Conservation (phyloP, 2,888 invertebrate genomes). For the Deilephila porcellus region DNA sequence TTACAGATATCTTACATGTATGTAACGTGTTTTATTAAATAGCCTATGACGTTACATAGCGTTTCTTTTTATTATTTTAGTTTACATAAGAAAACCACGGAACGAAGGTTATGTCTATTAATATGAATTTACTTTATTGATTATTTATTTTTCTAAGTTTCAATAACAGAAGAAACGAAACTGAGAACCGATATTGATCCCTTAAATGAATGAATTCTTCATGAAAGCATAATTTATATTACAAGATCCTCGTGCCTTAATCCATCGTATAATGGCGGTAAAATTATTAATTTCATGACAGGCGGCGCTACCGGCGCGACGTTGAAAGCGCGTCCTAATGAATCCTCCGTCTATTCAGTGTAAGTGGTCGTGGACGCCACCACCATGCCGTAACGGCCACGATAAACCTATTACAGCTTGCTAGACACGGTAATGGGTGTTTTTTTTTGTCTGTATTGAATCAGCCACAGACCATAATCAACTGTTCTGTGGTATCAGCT, state of each 20-base stretch:
- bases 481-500: too few relatives aligned
- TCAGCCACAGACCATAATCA: too few relatives aligned
- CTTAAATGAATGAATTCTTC: too few relatives aligned
- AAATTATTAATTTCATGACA: conserved; percentile 28
- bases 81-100: too few relatives aligned
- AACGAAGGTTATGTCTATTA: too few relatives aligned
- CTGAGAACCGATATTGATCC: too few relatives aligned
- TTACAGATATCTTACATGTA: background rate
- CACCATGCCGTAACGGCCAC: background rate
- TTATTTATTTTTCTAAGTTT: too few relatives aligned
- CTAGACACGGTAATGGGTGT: too few relatives aligned
- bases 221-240: background rate
- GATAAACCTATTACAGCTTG: conserved; percentile 1
- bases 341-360: conserved; percentile 16
- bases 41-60: background rate
- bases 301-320: background rate
- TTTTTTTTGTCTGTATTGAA: too few relatives aligned
- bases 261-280: conserved; percentile 11
- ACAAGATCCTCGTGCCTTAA: background rate
- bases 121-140: too few relatives aligned
- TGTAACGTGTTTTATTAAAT: background rate
- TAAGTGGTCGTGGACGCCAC: conserved; percentile 14
- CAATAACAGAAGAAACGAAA: too few relatives aligned
- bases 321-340: conserved; percentile 19
- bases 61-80: too few relatives aligned